Percentiles rank a stretch among this genome's conserved stretches.
phyloP scores from a whole-genome alignment of 2,113 vertebrate species.

The Machaerirhynchus nigripectus region DNA sequence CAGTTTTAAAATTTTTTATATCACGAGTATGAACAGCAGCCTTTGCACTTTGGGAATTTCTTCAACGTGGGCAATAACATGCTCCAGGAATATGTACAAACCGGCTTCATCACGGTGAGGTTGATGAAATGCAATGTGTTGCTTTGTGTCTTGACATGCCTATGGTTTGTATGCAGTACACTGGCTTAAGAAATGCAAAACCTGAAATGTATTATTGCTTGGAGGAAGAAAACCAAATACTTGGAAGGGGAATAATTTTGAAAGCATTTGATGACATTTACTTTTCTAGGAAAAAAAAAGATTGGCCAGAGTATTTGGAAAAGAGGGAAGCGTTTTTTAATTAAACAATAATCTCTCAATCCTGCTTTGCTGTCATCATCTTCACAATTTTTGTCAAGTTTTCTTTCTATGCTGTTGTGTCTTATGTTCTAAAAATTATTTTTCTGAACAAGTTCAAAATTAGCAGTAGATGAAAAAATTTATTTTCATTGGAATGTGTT shows the following conservation, averaged over 20 bases:
- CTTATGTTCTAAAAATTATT: background rate
- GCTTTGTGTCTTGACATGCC: constrained; percentile 15
- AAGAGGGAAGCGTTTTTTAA: background rate
- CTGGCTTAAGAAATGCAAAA: background rate
- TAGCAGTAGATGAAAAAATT: background rate
- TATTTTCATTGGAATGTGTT: background rate
- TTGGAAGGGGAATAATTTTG: background rate
- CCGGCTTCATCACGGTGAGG: background rate
- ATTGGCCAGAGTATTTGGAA: background rate
- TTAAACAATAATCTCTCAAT: background rate
- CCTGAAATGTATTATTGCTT: background rate
- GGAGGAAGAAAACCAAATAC: background rate
- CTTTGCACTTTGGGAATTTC: background rate
- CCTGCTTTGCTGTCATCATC: background rate
- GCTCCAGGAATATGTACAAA: background rate
- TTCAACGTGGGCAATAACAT: background rate
- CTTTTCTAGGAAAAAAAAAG: background rate
- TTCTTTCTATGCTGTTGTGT: background rate
- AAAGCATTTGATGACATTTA: background rate
- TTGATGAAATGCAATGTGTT: background rate
- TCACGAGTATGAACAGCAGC: background rate
- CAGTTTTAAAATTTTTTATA: background rate
- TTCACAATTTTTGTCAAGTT: background rate
- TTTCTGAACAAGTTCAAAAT: background rate
- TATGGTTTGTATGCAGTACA: background rate